These are phyloP conservation scores for Opisthograptis luteolata DNA, from an alignment of 2,888 invertebrate species.

Conservation along the genomic window DNA sequence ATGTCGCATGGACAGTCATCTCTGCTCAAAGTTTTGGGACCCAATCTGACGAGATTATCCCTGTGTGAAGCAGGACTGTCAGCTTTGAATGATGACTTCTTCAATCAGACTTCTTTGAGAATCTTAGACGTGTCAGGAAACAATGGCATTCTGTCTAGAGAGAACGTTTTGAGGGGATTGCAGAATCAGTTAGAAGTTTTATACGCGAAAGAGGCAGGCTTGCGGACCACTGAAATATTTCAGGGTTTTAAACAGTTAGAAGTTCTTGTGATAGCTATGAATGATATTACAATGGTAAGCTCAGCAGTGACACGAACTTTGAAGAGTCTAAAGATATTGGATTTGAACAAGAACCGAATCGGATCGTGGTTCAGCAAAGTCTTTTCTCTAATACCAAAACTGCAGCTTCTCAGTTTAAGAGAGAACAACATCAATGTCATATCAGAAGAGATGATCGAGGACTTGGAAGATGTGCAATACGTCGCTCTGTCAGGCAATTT, in stretches of 20 bases:
- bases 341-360: conserved; percentile 81
- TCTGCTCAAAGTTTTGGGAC: conserved; percentile 45
- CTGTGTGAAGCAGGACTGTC: conserved; percentile 74
- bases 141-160: conserved; percentile 57
- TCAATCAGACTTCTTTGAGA: conserved; percentile 69
- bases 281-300: conserved; percentile 73
- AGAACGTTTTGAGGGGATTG: conserved; percentile 65
- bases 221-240: conserved; percentile 66
- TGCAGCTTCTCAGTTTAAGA: conserved; percentile 73
- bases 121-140: conserved; percentile 84
- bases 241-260: conserved; percentile 65
- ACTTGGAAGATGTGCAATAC: conserved; percentile 73
- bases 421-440: conserved; percentile 84
- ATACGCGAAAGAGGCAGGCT: conserved; percentile 68
- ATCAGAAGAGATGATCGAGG: conserved; percentile 81
- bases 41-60: conserved; percentile 56
- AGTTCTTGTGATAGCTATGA: conserved; percentile 74
- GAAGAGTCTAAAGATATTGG: conserved; percentile 71
- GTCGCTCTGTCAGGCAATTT: conserved; percentile 83
- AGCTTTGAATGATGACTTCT: conserved; percentile 58
- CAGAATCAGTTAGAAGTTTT: conserved; percentile 68
- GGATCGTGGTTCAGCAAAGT: conserved; percentile 79
- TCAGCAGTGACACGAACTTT: conserved; percentile 54
- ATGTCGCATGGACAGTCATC: conserved; percentile 44
- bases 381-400: conserved; percentile 61